Percentiles rank a stretch among this genome's conserved stretches.
phyloP scores from a whole-genome alignment of 64 coral and sea anemone genomes.

The Pocillopora damicornis region DNA sequence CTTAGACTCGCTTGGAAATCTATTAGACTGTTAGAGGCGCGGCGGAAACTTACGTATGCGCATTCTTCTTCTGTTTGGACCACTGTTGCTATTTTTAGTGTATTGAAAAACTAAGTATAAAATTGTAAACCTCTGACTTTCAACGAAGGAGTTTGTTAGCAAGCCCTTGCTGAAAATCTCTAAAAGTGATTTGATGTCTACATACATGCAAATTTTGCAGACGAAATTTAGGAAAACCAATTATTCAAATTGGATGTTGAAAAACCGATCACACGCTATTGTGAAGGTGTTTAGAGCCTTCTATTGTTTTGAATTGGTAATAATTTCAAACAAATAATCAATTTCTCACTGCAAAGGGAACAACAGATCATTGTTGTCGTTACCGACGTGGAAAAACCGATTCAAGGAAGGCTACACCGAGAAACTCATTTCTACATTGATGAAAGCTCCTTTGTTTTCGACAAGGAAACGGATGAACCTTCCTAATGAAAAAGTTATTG shows the following conservation, averaged over 20 bases:
- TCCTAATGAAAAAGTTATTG: too few species aligned
- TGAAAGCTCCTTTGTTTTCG: too few species aligned
- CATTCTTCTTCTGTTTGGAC: not conserved
- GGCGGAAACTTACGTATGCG: not conserved
- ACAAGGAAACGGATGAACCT: too few species aligned
- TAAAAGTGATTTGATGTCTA: not conserved
- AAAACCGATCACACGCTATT: not conserved
- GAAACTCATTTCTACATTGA: too few species aligned
- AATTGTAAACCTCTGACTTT: not conserved
- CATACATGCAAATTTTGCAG: conserved; percentile 24
- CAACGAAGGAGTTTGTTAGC: too few species aligned
- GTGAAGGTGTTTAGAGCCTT: not conserved
- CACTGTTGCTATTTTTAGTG: not conserved
- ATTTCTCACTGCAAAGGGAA: not conserved
- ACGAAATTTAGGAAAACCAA: conserved; percentile 7
- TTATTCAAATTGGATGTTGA: conserved; percentile 18
- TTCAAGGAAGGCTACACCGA: too few species aligned
- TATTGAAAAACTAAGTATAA: not conserved
- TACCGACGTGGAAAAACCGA: not conserved
- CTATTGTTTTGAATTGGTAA: conserved; percentile 4
- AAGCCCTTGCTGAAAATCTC: not conserved
- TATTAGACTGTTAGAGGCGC: not conserved
- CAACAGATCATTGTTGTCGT: not conserved
- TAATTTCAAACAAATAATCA: conserved; percentile 6
- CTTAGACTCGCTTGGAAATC: conserved; percentile 5